phyloP scores from a whole-genome alignment of 2,797 vertebrate genomes.

The Phataginus tetradactyla region DNA sequence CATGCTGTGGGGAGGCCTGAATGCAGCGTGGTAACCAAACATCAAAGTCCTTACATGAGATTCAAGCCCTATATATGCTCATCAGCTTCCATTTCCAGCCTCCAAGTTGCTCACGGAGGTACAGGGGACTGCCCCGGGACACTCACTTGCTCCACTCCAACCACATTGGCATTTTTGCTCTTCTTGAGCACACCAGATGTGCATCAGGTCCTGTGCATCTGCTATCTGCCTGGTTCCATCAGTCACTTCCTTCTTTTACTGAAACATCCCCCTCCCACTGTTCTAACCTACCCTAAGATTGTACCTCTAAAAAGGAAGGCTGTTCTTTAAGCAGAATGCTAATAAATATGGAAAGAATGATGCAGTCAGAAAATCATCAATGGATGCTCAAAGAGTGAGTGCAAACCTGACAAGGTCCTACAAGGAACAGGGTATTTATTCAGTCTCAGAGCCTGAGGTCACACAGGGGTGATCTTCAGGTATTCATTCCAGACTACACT shows the following conservation, averaged over 20 bases:
- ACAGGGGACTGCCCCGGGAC: background rate
- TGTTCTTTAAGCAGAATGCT: background rate
- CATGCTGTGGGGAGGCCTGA: background rate
- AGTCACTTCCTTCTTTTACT: background rate
- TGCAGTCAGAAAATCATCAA: background rate
- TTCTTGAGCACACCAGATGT: too few relatives aligned
- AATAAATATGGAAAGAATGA: background rate
- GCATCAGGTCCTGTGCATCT: background rate
- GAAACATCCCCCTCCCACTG: background rate
- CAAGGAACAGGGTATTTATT: accelerated
- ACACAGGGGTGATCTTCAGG: background rate
- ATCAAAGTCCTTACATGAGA: too few relatives aligned
- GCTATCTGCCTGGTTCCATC: background rate
- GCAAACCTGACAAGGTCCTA: background rate
- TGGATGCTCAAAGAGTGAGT: background rate
- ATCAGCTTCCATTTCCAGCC: background rate
- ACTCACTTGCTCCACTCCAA: background rate
- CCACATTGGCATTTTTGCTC: background rate
- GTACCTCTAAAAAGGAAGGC: background rate
- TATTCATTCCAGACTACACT: background rate
- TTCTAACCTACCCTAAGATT: background rate
- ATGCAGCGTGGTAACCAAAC: background rate
- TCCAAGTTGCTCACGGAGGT: background rate
- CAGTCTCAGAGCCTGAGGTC: too few relatives aligned
- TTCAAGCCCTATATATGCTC: background rate